A percentile compares a stretch with the other conserved stretches of the same genome.
Conservation (phyloP, 2,888 invertebrate species). For the Melanotus villosus region DNA sequence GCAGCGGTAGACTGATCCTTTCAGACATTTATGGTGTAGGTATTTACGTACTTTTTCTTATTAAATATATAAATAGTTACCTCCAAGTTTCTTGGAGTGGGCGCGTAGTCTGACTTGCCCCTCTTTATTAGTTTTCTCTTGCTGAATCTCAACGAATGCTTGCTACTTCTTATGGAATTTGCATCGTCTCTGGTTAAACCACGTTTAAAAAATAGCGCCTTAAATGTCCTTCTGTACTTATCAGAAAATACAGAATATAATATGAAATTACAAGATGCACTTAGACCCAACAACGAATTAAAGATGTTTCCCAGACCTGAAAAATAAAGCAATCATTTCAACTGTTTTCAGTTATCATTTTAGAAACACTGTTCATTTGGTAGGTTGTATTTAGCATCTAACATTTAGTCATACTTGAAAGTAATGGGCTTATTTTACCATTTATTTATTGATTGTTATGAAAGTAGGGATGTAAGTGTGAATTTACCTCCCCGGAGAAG, state of each 20-base stretch:
- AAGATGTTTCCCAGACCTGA: conserved; percentile 79
- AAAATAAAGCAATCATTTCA: conserved; percentile 41
- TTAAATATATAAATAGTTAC: conserved; percentile 68
- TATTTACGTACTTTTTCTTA: conserved; percentile 64
- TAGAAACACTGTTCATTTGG: no score
- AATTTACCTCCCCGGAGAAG: no score
- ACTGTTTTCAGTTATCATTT: no score
- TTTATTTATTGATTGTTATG: no score
- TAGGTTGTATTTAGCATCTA: no score
- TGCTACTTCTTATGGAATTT: conserved; percentile 48
- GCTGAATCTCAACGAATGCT: conserved; percentile 28
- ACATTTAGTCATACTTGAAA: no score
- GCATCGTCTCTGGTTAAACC: conserved; percentile 59
- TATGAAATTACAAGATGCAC: conserved; percentile 84
- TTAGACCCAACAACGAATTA: conserved; percentile 79
- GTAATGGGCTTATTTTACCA: no score
- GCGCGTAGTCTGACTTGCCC: conserved; percentile 56
- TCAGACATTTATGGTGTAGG: conserved; percentile 57
- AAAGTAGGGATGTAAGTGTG: no score
- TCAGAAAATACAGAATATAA: conserved; percentile 84
- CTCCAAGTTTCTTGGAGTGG: conserved; percentile 67
- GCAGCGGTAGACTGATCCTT: conserved; percentile 20
- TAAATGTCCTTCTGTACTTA: conserved; percentile 77
- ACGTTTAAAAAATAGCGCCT: conserved; percentile 61
- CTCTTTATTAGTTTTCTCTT: conserved; percentile 34